Evolutionary conservation across 2,113 vertebrate genomes (phyloP).

Genomic region (Bambusicola thoracicus): DNA sequence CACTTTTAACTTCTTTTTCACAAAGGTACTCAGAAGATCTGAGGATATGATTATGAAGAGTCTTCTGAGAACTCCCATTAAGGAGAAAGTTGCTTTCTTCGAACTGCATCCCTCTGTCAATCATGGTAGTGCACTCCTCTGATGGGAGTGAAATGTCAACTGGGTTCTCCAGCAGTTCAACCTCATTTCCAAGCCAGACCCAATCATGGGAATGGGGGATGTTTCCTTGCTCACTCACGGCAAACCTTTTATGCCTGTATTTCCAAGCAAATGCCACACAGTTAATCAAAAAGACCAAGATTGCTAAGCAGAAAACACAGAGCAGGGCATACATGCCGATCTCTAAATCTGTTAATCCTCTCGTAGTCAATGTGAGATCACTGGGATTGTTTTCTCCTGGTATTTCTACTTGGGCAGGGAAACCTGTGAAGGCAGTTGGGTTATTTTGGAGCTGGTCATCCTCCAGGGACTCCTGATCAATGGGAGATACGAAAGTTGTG

Average conservation of each 20-base stretch:
- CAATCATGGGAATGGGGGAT: slow-evolving; percentile 97
- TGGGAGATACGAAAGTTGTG: slow-evolving; percentile 79
- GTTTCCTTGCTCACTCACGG: slow-evolving; percentile 89
- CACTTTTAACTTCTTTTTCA: slow-evolving; percentile 84
- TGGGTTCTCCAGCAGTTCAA: slow-evolving; percentile 88
- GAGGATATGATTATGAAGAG: slow-evolving; percentile 86
- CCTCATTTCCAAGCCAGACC: slow-evolving; percentile 95
- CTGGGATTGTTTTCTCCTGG: slow-evolving; percentile 78
- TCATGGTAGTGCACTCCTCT: slow-evolving; percentile 88
- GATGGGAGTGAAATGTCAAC: slow-evolving; percentile 82
- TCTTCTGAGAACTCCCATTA: slow-evolving; percentile 87
- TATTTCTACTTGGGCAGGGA: slow-evolving; percentile 84
- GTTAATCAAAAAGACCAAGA: slow-evolving; percentile 97
- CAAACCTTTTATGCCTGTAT: slow-evolving; percentile 94
- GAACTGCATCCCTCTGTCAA: slow-evolving; percentile 88
- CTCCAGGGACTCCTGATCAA: slow-evolving; percentile 76
- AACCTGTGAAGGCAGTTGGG: slow-evolving; percentile 82
- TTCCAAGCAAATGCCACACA: slow-evolving; percentile 97
- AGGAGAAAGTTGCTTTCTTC: slow-evolving; percentile 95
- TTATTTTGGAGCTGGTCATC: slow-evolving; percentile 76
- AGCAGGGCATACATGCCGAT: slow-evolving; percentile 97
- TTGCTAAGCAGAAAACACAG: slow-evolving; percentile 95
- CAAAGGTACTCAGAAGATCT: slow-evolving; percentile 85
- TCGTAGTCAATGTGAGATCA: slow-evolving; percentile 84
- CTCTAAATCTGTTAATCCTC: slow-evolving; percentile 93